Evolutionary conservation across 2,113 vertebrate species (phyloP).

Genomic region (Heptranchias perlo): DNA sequence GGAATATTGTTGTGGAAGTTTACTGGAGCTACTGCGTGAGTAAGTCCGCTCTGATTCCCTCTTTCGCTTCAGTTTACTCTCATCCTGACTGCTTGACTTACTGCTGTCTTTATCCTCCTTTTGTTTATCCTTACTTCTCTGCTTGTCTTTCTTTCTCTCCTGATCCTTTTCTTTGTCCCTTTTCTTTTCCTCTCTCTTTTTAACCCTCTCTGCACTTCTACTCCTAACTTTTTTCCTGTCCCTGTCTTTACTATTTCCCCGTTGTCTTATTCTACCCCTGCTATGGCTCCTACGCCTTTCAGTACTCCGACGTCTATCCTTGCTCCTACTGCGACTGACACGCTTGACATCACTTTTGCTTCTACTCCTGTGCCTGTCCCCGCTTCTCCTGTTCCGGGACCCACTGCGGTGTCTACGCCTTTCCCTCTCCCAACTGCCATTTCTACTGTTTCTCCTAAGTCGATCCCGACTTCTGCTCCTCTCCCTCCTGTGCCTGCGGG

Average conservation of each 20-base stretch:
- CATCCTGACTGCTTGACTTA: conserved; percentile 61
- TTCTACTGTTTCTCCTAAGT: conserved; percentile 74
- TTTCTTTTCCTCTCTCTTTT: conserved; percentile 79
- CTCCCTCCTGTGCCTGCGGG: conserved; percentile 64
- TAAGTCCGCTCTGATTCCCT: conserved; percentile 78
- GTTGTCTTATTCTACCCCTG: conserved; percentile 68
- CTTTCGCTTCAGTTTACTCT: conserved; percentile 81
- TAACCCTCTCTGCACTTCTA: conserved; percentile 66
- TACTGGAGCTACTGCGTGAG: conserved; percentile 67
- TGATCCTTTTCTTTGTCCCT: conserved; percentile 67
- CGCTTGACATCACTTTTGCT: conserved; percentile 68
- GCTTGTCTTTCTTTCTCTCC: conserved; percentile 75
- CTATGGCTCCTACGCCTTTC: conserved; percentile 67
- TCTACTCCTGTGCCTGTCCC: conserved; percentile 71
- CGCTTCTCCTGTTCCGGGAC: conserved; percentile 68
- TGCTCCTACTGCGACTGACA: conserved; percentile 80
- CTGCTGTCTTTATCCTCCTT: conserved; percentile 66
- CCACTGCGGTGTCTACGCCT: conserved; percentile 66
- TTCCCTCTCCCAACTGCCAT: conserved; percentile 66
- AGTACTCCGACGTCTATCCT: conserved; percentile 75
- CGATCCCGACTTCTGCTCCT: conserved; percentile 64
- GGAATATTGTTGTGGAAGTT: conserved; percentile 77
- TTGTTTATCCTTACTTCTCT: conserved; percentile 69
- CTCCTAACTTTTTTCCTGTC: conserved; percentile 82
- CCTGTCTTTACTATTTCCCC: conserved; percentile 65